Percentiles rank a stretch among this genome's conserved stretches.
Conservation (phyloP, 2,113 vertebrate genomes). For the Pedionomus torquatus region DNA sequence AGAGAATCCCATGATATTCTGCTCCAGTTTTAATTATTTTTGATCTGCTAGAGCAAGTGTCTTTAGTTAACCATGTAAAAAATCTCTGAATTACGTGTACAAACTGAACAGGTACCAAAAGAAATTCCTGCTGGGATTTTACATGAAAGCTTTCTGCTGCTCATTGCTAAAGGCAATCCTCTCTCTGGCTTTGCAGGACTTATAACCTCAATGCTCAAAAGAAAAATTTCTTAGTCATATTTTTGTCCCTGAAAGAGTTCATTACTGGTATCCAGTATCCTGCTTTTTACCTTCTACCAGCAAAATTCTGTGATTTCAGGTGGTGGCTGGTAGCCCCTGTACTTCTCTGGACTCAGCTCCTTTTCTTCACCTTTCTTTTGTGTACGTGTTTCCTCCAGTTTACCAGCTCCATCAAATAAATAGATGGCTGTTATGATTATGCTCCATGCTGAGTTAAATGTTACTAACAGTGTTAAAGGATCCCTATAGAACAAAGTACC, state of each 20-base stretch:
- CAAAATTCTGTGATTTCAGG: neutral
- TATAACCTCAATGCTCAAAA: neutral
- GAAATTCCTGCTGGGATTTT: slow-evolving; percentile 3
- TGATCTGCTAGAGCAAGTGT: neutral
- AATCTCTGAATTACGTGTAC: neutral
- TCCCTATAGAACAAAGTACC: neutral
- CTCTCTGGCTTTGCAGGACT: neutral
- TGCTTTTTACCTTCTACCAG: neutral
- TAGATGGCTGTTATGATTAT: neutral
- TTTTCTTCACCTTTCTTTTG: neutral
- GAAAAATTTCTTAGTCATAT: neutral
- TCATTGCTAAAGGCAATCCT: neutral
- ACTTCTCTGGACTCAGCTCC: neutral
- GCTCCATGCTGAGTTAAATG: neutral
- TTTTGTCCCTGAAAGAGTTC: neutral
- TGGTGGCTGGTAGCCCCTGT: neutral
- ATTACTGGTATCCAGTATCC: neutral
- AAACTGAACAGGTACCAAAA: neutral
- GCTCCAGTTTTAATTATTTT: slow-evolving; percentile 1
- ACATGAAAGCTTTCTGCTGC: neutral
- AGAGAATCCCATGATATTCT: neutral
- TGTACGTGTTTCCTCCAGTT: neutral
- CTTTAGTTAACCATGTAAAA: neutral
- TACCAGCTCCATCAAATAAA: neutral
- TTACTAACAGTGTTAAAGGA: neutral